Base-by-base conservation (phyloP, 2,888 invertebrate species). In the Chrysodeixis includens region DNA sequence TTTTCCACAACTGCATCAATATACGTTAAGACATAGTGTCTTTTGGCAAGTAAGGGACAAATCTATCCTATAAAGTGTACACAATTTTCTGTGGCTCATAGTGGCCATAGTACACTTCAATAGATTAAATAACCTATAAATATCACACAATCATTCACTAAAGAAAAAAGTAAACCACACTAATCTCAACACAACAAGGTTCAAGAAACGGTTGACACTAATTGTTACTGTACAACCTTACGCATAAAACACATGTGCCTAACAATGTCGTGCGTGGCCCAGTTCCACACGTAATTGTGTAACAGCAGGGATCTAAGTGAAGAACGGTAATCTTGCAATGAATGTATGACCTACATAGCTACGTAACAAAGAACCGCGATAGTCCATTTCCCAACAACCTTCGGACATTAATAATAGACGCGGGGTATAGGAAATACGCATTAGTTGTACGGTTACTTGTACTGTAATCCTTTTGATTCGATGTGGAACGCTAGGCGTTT, bases 361-460 rank as follows among this genome's bases (percentile, higher is more conserved):
- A 66, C 56, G 68, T 70, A 81, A 87, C 88, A 87, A 87, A 87
- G 85, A 88, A 88, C 84, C 82, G 86, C 87, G 86, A 84, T 85
- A 85, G 78, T 86, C 83, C 84, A 86, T 90, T 91, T 88, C 83
- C 84, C 86, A 85, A 88, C 85, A 88, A 81, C 89, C 88, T 89
- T 87, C 86, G 81, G 69, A 61, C 66, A 59, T 79, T 83, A 82
- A 83, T 84, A 74, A 82, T 66, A 74, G 77, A 74, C 71, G 62
- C 54, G 67, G 66, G 71, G 61, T 56, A 66, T 70, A 75, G 75
- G 66, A 78, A 79, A 68, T 71, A 66, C 67, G 65, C 62, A 60
- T 64, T 69, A 30, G 54, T 61, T 59, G 26, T 66, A 61, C 54
- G 49, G 67, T 62, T 56, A 56, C 5, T 55, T 61, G 52, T 52